Percentiles rank a stretch among this genome's conserved stretches.
These are phyloP conservation scores for Australoheros scitulus DNA, from an alignment of 2,113 vertebrate genomes.

Conservation along the genomic window DNA sequence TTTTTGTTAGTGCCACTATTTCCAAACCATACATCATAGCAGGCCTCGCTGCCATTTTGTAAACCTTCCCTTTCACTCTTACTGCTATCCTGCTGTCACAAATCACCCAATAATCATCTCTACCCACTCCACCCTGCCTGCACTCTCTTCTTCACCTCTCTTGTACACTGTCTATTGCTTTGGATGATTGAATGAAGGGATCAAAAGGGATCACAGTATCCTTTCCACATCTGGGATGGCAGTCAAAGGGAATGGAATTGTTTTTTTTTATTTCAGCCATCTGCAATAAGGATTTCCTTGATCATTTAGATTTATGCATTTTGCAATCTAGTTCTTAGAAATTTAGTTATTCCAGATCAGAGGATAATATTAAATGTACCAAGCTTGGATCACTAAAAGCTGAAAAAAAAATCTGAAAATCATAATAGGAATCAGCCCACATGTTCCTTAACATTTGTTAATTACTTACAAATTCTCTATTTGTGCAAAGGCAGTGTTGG, in stretches of 20 bases:
- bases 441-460: not conserved
- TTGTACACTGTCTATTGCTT: too few species aligned
- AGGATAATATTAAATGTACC: not conserved
- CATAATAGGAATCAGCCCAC: not conserved
- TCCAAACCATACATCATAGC: too few species aligned
- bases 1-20: too few species aligned
- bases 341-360: not conserved
- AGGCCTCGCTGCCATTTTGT: too few species aligned
- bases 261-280: not conserved
- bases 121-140: too few species aligned
- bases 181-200: not conserved
- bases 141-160: too few species aligned
- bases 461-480: not conserved
- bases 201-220: not conserved
- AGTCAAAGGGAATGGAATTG: not conserved
- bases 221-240: not conserved
- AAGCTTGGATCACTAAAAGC: not conserved
- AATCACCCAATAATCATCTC: too few species aligned
- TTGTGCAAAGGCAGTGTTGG: not conserved
- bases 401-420: not conserved
- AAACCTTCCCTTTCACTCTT: too few species aligned
- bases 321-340: not conserved
- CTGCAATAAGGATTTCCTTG: not conserved
- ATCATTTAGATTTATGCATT: too few species aligned
- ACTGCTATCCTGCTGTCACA: too few species aligned